A percentile compares a stretch with the other conserved stretches of the same genome.
Evolutionary conservation across 2,888 invertebrate genomes (phyloP).

Genomic region (Rhamphomyia laevipes): DNA sequence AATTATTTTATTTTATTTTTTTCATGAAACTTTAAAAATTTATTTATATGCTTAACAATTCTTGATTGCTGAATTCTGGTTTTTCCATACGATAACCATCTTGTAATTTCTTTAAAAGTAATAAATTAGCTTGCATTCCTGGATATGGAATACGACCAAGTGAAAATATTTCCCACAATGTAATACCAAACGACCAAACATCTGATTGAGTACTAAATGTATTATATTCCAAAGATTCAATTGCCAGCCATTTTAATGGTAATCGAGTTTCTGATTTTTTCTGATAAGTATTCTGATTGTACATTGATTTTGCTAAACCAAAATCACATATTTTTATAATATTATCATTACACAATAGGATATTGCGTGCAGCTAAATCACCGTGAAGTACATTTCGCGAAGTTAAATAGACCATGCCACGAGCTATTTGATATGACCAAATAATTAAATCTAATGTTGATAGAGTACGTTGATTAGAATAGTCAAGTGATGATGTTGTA

Average conservation of each 20-base stretch:
- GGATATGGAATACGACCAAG: constrained; percentile 69
- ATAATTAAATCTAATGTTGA: constrained; percentile 67
- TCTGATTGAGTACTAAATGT: constrained; percentile 83
- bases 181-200: constrained; percentile 77
- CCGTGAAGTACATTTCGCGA: constrained; percentile 69
- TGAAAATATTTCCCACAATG: constrained; percentile 73
- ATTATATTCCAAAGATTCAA: constrained; percentile 74
- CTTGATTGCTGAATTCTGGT: constrained; percentile 70
- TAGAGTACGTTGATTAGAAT: constrained; percentile 39
- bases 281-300: constrained; percentile 21
- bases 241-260: constrained; percentile 66
- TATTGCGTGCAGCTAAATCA: constrained; percentile 73
- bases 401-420: constrained; percentile 83
- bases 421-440: constrained; percentile 77
- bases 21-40: no score
- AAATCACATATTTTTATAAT: constrained; percentile 88
- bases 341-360: constrained; percentile 69
- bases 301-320: constrained; percentile 75
- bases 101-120: constrained; percentile 45
- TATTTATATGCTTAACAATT: constrained; percentile 46
- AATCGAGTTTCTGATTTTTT: not conserved
- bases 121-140: not conserved
- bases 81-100: constrained; percentile 78
- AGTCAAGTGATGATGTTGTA: not conserved
- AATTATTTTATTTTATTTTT: not conserved